Evolutionary conservation across 2,888 invertebrate species (phyloP).

Genomic region (Cephus pulcher): DNA sequence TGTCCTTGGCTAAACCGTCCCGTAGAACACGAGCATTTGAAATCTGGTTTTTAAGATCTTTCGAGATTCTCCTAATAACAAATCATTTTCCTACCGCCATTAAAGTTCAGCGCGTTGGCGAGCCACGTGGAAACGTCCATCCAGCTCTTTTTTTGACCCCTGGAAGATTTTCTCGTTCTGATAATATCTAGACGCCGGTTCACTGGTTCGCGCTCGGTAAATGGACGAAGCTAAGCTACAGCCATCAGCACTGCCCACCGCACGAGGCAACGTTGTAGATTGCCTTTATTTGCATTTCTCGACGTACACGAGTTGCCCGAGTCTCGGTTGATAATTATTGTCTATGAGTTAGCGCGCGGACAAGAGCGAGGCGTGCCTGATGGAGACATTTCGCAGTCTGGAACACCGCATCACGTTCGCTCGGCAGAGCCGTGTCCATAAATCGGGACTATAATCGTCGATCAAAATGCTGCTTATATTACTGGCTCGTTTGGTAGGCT

Average conservation of each 20-base stretch:
- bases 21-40: not conserved
- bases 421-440: constrained; percentile 14
- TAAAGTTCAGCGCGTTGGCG: constrained; percentile 1
- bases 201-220: constrained; percentile 11
- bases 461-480: constrained; percentile 9
- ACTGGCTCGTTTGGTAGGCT: constrained; percentile 21
- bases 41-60: not conserved
- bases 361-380: constrained; percentile 12
- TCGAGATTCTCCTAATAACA: not conserved
- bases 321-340: constrained; percentile 46
- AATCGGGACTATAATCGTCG: constrained; percentile 21
- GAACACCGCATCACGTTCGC: constrained; percentile 7
- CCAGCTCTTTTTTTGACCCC: not conserved
- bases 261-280: constrained; percentile 32
- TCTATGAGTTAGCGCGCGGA: constrained; percentile 22
- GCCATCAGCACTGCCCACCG: not conserved
- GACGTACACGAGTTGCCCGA: constrained; percentile 39
- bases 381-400: constrained; percentile 21
- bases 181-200: constrained; percentile 28
- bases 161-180: constrained; percentile 28
- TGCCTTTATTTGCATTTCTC: constrained; percentile 52
- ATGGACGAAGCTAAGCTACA: not conserved
- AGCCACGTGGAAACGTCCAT: not conserved
- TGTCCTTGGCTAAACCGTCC: not conserved
- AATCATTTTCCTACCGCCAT: not conserved